Base-by-base conservation (phyloP, 2,113 vertebrate genomes). In the Miniopterus natalensis region DNA sequence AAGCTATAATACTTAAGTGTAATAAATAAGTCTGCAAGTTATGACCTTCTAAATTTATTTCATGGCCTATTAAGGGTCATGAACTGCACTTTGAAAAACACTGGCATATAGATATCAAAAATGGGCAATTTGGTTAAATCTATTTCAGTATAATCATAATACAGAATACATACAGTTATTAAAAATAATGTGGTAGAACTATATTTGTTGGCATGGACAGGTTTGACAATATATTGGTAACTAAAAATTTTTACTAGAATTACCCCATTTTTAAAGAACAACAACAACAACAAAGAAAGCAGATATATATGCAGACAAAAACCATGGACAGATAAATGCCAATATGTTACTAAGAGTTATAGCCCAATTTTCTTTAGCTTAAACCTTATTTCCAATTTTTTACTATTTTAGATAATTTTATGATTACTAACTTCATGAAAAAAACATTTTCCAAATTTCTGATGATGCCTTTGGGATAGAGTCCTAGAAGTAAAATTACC, bases 101-200 rank as follows among this genome's bases (percentile, higher is more conserved):
- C 3, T 65, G 23, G 13, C 75, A 92, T 95, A 88, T 42, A 94
- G 80, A 90, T 80, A 77, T 31, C 14, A 31, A 81, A 97, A 90
- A 61, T 81, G 47, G 36, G 13, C 29, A 59, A 66, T 88, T 93
- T 81, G 51, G 3, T 91, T 75, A 71, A 91, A 65, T 65, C 31
- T 59, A 66, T 49, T 78, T 51, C 3, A 80, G 21, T n/a, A 68
- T n/a, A 51, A 42, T 53, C 40, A 79, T 74, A 92, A 85, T 68
- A 68, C 68, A 89, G 73, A 90, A 81, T 51, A 68, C 65, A 86
- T 57, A 8, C 21, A 63, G 10, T 83, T 96, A 53, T 88, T 90
- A 90, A 90, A 91, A 89, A 91, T 57, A 94, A 81, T 55, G 2
- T 25, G 5, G 8, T 57, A 77, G 20, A 85, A 89, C 25, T 63